Percentiles rank a stretch among this genome's conserved stretches.
Conservation (phyloP, 2,113 vertebrate genomes). For the Pseudois nayaur region DNA sequence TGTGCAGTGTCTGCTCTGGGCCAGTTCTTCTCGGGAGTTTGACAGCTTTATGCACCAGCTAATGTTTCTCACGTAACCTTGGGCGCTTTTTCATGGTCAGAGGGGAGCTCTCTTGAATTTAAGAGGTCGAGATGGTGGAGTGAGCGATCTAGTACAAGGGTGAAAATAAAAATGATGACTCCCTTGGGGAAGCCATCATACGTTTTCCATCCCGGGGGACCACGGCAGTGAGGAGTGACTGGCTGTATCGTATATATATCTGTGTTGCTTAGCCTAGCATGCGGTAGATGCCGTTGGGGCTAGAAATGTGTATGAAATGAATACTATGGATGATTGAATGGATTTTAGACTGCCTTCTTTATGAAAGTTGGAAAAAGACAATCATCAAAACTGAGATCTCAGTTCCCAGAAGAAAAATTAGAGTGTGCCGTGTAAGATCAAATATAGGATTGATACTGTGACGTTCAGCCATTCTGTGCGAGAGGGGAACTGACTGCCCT, state of each 20-base stretch:
- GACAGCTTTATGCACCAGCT: slow-evolving; percentile 46
- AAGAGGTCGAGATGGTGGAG: slow-evolving; percentile 36
- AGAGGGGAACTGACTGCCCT: background rate
- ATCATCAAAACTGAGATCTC: background rate
- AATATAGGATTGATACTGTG: background rate
- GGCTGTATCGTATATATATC: background rate
- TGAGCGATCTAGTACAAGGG: background rate
- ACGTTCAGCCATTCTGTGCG: background rate
- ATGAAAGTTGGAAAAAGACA: background rate
- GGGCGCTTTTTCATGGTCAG: slow-evolving; percentile 43
- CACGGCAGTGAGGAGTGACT: background rate
- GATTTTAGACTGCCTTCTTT: background rate
- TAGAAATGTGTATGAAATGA: background rate
- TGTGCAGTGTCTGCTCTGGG: background rate
- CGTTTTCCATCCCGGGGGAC: background rate
- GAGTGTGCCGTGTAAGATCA: background rate
- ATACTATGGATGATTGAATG: background rate
- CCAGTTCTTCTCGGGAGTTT: slow-evolving; percentile 23
- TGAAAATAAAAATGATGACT: slow-evolving; percentile 15
- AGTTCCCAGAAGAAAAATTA: background rate
- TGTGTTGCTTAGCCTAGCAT: background rate
- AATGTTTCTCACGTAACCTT: background rate
- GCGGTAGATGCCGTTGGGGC: background rate
- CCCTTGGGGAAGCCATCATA: background rate
- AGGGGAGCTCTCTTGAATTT: slow-evolving; percentile 41